Evolutionary conservation across 1,140 invertebrate species (phyloP).

Genomic region (Reticulitermes speratus): DNA sequence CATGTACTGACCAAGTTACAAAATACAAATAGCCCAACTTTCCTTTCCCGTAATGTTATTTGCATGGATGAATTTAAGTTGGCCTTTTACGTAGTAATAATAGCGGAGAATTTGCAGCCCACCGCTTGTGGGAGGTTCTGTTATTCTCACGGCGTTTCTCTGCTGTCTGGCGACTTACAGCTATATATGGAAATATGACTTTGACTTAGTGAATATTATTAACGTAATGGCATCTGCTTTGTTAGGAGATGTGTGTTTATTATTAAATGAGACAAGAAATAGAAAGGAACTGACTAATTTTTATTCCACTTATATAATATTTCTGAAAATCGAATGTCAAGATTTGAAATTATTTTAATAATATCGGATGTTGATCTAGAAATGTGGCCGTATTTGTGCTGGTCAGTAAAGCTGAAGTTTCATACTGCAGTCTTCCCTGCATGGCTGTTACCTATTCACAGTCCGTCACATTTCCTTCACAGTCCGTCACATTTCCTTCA

Average conservation of each 20-base stretch:
- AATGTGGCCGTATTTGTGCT: background rate
- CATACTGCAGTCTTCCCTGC: background rate
- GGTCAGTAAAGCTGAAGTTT: background rate
- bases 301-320: background rate
- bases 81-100: background rate
- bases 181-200: background rate
- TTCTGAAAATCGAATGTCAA: background rate
- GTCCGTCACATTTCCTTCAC: no score
- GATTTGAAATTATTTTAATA: background rate
- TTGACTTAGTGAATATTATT: background rate
- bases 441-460: no score
- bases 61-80: background rate
- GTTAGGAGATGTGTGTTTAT: background rate
- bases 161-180: no score
- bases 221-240: background rate
- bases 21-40: background rate
- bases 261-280: background rate
- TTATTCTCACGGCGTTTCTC: background rate
- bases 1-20: slow-evolving; percentile 11
- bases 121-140: background rate
- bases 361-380: background rate
- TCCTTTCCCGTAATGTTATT: background rate
- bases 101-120: no score
- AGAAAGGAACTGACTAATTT: no score
- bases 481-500: no score